Base-by-base conservation (phyloP, 2,113 vertebrate genomes). In the Aspiorhynchus laticeps region DNA sequence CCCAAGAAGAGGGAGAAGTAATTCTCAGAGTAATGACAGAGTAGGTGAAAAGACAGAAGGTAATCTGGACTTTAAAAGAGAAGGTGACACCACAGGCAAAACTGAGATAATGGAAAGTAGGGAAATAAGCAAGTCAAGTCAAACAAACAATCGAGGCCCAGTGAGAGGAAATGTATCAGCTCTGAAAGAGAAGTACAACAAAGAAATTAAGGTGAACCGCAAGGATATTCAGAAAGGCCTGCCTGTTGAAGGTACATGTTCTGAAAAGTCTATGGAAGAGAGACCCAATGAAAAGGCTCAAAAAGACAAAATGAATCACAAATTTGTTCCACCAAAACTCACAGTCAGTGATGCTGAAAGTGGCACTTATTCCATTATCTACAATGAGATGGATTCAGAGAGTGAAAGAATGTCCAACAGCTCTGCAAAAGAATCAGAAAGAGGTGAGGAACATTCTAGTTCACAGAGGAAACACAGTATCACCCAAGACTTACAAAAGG, bases 11-110 rank as follows among this genome's bases (percentile, higher is more conserved):
- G 48, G 78, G 24, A 1, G 86, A 90, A 21, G 83, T 84, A 73
- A 2, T 76, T 87, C 77, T n/a, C 28, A 71, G 86, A 43, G 33
- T 8, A 67, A 86, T 24, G 26, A 61, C 3, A 51, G 17, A n/a
- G 38, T 51, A 78, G 65, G 83, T 15, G 51, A 77, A 15, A 71
- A 88, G 82, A 86, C 43, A 17, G 81, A 51, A 82, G 43, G 79
- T 24, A 8, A 89, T 74, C 78, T 89, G 85, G 28, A 28, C 61
- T 3, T 90, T 83, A 83, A 89, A 89, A 38, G 86, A 93, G 28
- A 86, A 80, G 0, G n/a, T 53, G 26, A 90, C 84, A 24, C 53
- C 61, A 77, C 56, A 71, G 38, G 65, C 59, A 87, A 86, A 89
- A 31, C 28, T 33, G 76, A 86, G 63, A n/a, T 61, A 28, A 63